Conservation (phyloP, 2,888 invertebrate genomes). For the Leptarthrus brevirostris region DNA sequence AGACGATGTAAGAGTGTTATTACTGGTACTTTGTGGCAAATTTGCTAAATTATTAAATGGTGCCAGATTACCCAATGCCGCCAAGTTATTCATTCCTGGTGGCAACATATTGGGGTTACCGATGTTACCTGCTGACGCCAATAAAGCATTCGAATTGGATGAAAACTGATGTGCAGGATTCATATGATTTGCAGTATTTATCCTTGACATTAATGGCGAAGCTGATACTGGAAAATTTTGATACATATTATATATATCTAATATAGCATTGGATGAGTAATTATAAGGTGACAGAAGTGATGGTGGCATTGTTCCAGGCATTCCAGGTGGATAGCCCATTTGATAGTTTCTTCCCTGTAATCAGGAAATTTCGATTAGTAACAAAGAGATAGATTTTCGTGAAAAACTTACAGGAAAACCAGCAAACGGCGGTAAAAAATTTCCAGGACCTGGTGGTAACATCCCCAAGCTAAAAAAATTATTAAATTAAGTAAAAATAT, state of each 20-base stretch:
- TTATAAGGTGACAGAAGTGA: constrained; percentile 18
- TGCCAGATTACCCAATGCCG: constrained; percentile 12
- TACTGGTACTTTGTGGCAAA: constrained; percentile 28
- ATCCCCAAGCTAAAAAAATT: background rate
- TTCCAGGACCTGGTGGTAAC: background rate
- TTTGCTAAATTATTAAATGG: constrained; percentile 40
- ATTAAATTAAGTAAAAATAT: no score
- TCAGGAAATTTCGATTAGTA: no score
- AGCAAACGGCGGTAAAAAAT: constrained; percentile 4
- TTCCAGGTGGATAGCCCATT: background rate
- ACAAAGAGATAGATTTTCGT: no score
- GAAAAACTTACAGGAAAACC: constrained; percentile 15
- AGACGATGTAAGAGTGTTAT: constrained; percentile 24
- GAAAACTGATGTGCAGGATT: constrained; percentile 11
- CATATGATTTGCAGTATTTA: constrained; percentile 4
- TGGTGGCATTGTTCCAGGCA: background rate
- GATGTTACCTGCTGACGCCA: background rate
- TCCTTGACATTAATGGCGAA: background rate
- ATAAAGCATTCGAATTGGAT: background rate
- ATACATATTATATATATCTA: constrained; percentile 51
- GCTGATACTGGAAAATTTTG: constrained; percentile 24
- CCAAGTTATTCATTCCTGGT: background rate
- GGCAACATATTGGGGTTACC: constrained; percentile 24
- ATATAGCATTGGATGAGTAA: constrained; percentile 25
- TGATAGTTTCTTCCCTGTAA: constrained; percentile 19